Evolutionary conservation across 2,797 vertebrate species (phyloP), one percentile per base, ranked within the genome.

Genomic region (Pseudochirops corinnae): DNA sequence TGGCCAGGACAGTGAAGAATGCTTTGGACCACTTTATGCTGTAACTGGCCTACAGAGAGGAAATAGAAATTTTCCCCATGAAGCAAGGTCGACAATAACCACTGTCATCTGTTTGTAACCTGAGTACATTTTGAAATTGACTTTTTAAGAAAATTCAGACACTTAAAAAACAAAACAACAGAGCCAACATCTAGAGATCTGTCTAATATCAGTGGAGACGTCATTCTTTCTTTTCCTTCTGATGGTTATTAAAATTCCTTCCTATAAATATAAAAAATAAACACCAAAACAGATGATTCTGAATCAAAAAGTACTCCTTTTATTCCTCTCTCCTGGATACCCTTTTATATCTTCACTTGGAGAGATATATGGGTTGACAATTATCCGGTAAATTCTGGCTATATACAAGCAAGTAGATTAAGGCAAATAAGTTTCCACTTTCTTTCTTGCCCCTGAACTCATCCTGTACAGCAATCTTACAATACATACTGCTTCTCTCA

Each of bases 151-250:
- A 90, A 31, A 90, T 50, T 90, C 29, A 90, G 29, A 90, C 29
- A 74, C 16, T 74, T 18, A 39, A 39, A 74, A 74, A 18, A n/a
- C 6, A 16, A 74, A 74, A 74, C 33, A 74, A n/a, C 14, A 0
- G 14, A 3, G 2, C 16, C 46, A 46, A 18, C 46, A 39, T 24
- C 24, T 90, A 91, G 57, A 91, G 53, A 94, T 90, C 52, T 91
- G 67, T 55, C 0, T 92, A 56, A 53, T 94, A 93, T 92, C 33
- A 82, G n/a, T 56, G n/a, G 0, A 91, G 18, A 90, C 29, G 82
- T 95, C 3, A 67, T 91, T 96, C 90, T 96, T 91, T 55, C 31
- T 55, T 91, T 91, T 56, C 31, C 55, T n/a, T 91, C 55, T n/a
- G 16, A 56, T 91, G 6, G 31, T 56, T 91, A n/a, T 56, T 91